These are phyloP conservation scores for Chrysina gloriosa DNA, from an alignment of 2,888 invertebrate genomes.

Conservation along the genomic window DNA sequence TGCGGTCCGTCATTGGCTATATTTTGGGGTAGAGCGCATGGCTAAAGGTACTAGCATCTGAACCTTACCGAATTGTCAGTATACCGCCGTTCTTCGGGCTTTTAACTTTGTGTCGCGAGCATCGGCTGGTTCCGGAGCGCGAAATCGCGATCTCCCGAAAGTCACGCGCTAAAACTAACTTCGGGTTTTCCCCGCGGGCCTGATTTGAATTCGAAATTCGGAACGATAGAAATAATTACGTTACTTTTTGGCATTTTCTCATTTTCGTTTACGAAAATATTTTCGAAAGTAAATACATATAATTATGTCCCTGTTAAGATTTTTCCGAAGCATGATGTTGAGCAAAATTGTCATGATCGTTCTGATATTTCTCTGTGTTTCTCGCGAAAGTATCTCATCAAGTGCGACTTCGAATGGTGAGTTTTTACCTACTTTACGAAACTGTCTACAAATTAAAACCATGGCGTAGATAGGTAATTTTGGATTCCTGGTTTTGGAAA, in stretches of 20 bases:
- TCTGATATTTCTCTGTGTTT: conserved; percentile 50
- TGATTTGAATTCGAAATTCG: too few species aligned
- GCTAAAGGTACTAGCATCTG: conserved; percentile 58
- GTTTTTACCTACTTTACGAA: conserved; percentile 48
- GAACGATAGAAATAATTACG: too few species aligned
- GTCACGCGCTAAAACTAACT: conserved; percentile 54
- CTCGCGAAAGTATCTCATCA: conserved; percentile 54
- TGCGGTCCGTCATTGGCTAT: conserved; percentile 62
- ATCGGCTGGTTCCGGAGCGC: background rate
- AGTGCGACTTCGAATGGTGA: conserved; percentile 59
- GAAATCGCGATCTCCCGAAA: conserved; percentile 33
- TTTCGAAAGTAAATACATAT: background rate
- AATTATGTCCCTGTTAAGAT: background rate
- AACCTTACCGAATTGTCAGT: conserved; percentile 58
- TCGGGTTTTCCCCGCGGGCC: background rate
- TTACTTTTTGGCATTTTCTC: too few species aligned
- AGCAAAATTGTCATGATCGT: conserved; percentile 48
- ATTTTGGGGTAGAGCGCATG: conserved; percentile 60
- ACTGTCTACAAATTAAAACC: conserved; percentile 54
- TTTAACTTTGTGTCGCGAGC: background rate
- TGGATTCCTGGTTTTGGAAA: conserved; percentile 31
- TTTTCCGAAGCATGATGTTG: background rate
- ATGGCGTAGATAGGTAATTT: conserved; percentile 59
- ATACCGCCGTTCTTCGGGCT: conserved; percentile 52
- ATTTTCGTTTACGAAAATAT: too few species aligned